A percentile compares a stretch with the other conserved stretches of the same genome.
These are phyloP conservation scores for Leucoptera coffeella DNA, from an alignment of 2,888 invertebrate species.

Conservation along the genomic window DNA sequence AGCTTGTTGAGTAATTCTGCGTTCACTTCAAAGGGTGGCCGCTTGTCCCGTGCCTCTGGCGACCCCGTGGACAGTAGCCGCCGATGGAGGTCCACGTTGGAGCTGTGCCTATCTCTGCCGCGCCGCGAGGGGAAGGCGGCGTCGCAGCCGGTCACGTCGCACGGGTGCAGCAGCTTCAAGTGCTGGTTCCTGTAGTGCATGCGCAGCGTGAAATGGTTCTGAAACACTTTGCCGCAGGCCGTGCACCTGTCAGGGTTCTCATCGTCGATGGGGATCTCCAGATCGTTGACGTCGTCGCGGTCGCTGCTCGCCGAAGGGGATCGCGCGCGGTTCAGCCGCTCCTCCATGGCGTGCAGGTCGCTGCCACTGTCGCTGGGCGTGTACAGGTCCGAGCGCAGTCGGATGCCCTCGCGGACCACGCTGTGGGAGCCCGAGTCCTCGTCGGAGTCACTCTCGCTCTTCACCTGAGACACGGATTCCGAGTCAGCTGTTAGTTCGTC, in stretches of 20 bases:
- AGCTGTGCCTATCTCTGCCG: constrained; percentile 56
- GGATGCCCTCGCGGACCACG: constrained; percentile 38
- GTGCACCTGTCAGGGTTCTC: constrained; percentile 83
- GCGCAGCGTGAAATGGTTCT: constrained; percentile 84
- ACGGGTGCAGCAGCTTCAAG: constrained; percentile 82
- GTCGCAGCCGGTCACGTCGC: constrained; percentile 86
- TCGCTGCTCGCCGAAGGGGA: constrained; percentile 42
- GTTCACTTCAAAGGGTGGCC: constrained; percentile 60
- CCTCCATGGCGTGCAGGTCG: constrained; percentile 44
- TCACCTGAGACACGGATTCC: constrained; percentile 31
- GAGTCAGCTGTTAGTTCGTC: constrained; percentile 32
- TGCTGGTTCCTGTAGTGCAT: constrained; percentile 90
- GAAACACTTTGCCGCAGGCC: constrained; percentile 83
- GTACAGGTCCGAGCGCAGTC: constrained; percentile 37
- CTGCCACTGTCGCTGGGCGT: constrained; percentile 49
- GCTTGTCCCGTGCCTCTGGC: constrained; percentile 44
- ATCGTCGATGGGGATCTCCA: constrained; percentile 79
- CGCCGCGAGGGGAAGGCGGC: constrained; percentile 85
- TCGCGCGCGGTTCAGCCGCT: constrained; percentile 44
- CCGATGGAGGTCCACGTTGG: constrained; percentile 49
- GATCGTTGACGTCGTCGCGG: constrained; percentile 42
- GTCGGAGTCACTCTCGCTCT: constrained; percentile 47
- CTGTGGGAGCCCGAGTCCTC: constrained; percentile 44
- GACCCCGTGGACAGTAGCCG: constrained; percentile 38
- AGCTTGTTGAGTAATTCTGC: constrained; percentile 77